Evolutionary conservation across 1,140 invertebrate genomes (phyloP), one percentile per base, ranked within the genome.

Genomic region (Zaprionus nigranus): DNA sequence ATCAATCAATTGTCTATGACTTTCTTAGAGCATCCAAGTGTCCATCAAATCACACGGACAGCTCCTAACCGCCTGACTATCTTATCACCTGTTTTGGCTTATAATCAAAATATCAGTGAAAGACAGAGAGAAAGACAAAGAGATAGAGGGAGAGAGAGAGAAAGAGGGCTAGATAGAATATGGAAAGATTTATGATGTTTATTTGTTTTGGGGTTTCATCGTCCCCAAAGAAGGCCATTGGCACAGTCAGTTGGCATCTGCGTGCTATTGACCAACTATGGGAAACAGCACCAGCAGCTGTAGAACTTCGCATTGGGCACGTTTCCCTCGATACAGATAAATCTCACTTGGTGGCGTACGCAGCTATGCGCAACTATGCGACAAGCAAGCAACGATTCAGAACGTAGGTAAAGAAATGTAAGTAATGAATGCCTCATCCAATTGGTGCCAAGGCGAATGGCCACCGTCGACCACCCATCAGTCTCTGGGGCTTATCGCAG

Each of bases 181-280:
- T 53, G 17, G 34, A 51, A 57, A 72, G 40, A 79, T 79, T 77
- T 79, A 79, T 62, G 68, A 62, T 54, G 20, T 64, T 77, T 46
- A 75, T 78, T 20, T 76, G 70, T 58, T 68, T 30, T 58, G 70
- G 72, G 58, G 12, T 38, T 75, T 46, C 40, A 46, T 46, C 40
- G 40, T 46, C 34, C 61, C 62, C 58, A 77, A 62, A 43, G 70
- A 78, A 75, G 76, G 72, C 72, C 76, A 61, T 36, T 70, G 60
- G 30, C 49, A 59, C 20, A 68, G 69, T 80, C 78, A 70, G 57
- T 80, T 59, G 68, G 30, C 65, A 78, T 72, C 76, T 72, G 72
- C 77, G 73, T 79, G 77, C 63, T 60, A 62, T 58, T 74, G 75
- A 64, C 73, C 75, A 78, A 75, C 54, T 78, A 67, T 76, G 65